phyloP scores from a whole-genome alignment of 2,113 vertebrate genomes.

The Myiozetetes cayanensis region DNA sequence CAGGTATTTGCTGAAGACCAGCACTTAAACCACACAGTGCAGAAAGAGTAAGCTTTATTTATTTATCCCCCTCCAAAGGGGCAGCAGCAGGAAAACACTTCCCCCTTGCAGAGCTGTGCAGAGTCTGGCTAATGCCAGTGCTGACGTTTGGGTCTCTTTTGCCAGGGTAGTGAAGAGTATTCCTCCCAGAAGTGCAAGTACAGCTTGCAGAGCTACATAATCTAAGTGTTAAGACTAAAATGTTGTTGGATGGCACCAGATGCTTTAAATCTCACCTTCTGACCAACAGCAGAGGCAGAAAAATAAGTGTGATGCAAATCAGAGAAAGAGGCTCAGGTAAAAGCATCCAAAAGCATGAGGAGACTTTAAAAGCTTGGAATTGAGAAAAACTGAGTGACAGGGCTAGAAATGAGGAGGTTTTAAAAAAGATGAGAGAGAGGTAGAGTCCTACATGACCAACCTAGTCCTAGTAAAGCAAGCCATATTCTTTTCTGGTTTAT shows the following conservation, averaged over 20 bases:
- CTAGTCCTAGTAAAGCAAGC: background rate
- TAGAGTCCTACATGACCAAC: background rate
- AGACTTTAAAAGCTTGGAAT: background rate
- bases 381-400: background rate
- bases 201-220: background rate
- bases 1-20: background rate
- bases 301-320: background rate
- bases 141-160: background rate
- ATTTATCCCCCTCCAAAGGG: background rate
- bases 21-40: background rate
- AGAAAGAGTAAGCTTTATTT: background rate
- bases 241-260: background rate
- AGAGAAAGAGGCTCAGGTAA: background rate
- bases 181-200: background rate
- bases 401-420: background rate
- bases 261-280: background rate
- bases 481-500: background rate
- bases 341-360: background rate
- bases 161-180: background rate
- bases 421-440: background rate
- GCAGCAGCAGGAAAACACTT: background rate
- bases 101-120: background rate
- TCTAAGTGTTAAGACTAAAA: background rate
- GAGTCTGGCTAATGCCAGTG: accelerated
- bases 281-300: background rate